phyloP scores from a whole-genome alignment of 2,797 vertebrate genomes.

The Heterohyrax brucei region DNA sequence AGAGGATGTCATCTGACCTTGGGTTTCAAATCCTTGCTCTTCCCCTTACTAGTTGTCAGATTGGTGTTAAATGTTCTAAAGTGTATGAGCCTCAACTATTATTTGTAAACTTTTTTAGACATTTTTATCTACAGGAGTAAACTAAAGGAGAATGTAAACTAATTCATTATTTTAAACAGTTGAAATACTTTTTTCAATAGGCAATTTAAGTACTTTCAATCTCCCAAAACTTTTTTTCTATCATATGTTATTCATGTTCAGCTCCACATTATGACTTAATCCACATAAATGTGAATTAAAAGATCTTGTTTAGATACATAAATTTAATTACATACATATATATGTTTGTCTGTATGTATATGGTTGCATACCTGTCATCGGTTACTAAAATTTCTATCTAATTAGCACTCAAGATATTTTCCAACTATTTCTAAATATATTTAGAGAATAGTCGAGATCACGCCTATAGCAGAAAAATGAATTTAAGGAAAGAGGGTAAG shows the following conservation, averaged over 20 bases:
- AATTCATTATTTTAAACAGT: neutral
- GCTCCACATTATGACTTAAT: constrained; percentile 17
- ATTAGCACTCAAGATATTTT: neutral
- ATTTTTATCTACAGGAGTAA: neutral
- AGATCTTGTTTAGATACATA: neutral
- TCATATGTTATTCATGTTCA: neutral
- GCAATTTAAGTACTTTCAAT: neutral
- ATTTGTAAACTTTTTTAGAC: neutral
- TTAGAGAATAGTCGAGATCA: neutral
- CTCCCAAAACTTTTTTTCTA: neutral
- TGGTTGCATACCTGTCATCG: neutral
- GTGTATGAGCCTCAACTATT: neutral
- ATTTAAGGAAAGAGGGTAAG: neutral
- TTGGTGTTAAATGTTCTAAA: constrained; percentile 5
- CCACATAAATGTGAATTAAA: neutral
- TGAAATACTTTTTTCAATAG: no score
- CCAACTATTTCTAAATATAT: neutral
- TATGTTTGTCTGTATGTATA: neutral
- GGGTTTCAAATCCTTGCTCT: neutral
- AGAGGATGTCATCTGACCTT: neutral
- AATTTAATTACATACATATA: neutral
- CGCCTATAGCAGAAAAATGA: neutral
- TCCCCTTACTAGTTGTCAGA: neutral
- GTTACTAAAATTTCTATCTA: constrained; percentile 16
- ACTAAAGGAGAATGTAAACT: neutral